Evolutionary conservation across 2,888 invertebrate species (phyloP), one percentile per base, ranked within the genome.

Genomic region (Lutraria lutraria): DNA sequence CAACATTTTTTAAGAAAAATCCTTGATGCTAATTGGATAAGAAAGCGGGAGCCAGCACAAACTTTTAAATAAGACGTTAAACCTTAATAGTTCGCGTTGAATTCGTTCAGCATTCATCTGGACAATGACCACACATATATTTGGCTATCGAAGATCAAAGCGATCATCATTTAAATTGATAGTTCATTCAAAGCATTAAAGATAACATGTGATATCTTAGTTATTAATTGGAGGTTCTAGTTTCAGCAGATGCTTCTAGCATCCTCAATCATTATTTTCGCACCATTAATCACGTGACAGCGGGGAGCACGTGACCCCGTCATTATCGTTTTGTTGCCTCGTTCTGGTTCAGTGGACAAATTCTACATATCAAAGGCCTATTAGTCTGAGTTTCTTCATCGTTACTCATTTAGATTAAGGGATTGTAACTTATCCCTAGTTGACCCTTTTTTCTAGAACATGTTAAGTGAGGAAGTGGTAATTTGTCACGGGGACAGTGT

Each of bases 191-290:
- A 76, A 76, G 29, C 76, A 76, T 34, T 34, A 19, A 72, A 72
- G 72, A 72, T 72, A 76, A 76, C 76, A 76, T 19, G 34, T 76
- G 76, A 76, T 76, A 76, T 76, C 76, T 76, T 76, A 29, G 31
- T 76, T 84, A 68, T 84, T 76, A 85, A 85, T 85, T 85, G 85
- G 60, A 34, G 81, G 86, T 53, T 89, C 83, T 29, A 29, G 68
- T 88, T 88, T 90, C 90, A 88, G 60, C 87, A 83, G 88, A 83
- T 72, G 83, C 63, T 85, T 82, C 15, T 43, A 81, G 86, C 56
- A 54, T 87, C 86, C 82, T 90, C 88, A 83, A 90, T 90, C 87
- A 88, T 90, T 86, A 88, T 88, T 87, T 90, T 88, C 83, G 68
- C 34, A 72, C 81, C 90, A 90, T 90, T 90, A 90, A 90, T 90